A percentile compares a stretch with the other conserved stretches of the same genome.
Evolutionary conservation across 2,888 invertebrate genomes (phyloP).

Genomic region (Dermolepida albohirtum): DNA sequence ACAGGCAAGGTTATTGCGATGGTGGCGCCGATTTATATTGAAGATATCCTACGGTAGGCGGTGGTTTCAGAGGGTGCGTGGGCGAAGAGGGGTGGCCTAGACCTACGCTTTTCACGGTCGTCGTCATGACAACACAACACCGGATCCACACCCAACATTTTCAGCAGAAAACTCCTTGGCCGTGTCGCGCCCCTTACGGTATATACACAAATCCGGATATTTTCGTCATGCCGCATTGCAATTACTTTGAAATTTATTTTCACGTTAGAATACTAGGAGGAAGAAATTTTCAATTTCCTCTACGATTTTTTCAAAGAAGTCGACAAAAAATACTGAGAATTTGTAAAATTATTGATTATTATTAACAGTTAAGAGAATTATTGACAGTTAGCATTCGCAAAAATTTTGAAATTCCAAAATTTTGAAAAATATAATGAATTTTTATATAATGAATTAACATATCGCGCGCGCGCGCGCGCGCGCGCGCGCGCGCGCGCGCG

Average conservation of each 20-base stretch:
- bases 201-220: slow-evolving; percentile 19
- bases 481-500: no score
- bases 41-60: slow-evolving; percentile 48
- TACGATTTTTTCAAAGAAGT: no score
- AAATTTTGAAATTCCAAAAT: no score
- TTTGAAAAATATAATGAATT: no score
- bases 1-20: neutral
- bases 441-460: no score
- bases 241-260: slow-evolving; percentile 23
- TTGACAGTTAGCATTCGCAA: no score
- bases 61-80: slow-evolving; percentile 48
- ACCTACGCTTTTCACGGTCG: slow-evolving; percentile 52
- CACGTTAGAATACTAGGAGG: neutral
- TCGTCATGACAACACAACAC: slow-evolving; percentile 49
- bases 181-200: neutral
- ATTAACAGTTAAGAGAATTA: no score
- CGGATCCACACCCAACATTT: slow-evolving; percentile 46
- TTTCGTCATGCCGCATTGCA: slow-evolving; percentile 45
- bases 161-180: slow-evolving; percentile 42
- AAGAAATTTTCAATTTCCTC: neutral
- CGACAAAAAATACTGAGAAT: no score
- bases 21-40: slow-evolving; percentile 26
- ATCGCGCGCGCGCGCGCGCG: no score
- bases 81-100: slow-evolving; percentile 53
- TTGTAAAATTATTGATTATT: no score